phyloP scores from a whole-genome alignment of 1,140 invertebrate species.

The Habropoda laboriosa region DNA sequence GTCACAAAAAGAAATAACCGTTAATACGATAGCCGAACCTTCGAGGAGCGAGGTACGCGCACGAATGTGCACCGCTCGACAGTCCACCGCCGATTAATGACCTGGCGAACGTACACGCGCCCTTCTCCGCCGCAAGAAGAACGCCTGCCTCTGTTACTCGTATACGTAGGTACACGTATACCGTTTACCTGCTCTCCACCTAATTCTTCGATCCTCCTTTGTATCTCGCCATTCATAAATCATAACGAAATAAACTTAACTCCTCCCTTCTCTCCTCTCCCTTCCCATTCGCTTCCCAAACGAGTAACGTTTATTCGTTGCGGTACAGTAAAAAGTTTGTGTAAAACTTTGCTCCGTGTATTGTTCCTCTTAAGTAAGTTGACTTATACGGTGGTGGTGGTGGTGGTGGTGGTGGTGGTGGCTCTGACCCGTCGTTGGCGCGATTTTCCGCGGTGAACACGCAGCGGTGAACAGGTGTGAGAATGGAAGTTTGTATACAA shows the following conservation, averaged over 20 bases:
- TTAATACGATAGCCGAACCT: conserved; percentile 55
- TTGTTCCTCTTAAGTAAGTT: too few species aligned
- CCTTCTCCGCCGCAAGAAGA: conserved; percentile 34
- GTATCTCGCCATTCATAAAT: too few species aligned
- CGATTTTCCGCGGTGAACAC: neutral
- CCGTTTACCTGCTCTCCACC: conserved; percentile 11
- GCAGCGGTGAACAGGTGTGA: neutral
- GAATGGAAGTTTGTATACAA: neutral
- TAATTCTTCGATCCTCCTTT: neutral
- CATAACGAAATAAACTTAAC: too few species aligned
- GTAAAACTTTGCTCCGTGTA: neutral
- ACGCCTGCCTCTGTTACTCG: too few species aligned
- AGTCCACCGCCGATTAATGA: conserved; percentile 62
- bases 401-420: too few species aligned
- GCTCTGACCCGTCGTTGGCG: neutral
- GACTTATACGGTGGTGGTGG: too few species aligned
- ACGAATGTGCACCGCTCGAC: conserved; percentile 46
- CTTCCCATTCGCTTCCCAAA: neutral
- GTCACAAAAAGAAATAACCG: conserved; percentile 68
- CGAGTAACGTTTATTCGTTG: neutral
- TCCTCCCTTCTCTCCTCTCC: neutral
- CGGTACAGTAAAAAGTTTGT: neutral
- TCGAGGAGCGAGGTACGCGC: conserved; percentile 27
- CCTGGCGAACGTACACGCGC: conserved; percentile 41
- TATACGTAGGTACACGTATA: too few species aligned